Evolutionary conservation across 2,888 invertebrate genomes (phyloP).

Genomic region (Ormyrus thymus): DNA sequence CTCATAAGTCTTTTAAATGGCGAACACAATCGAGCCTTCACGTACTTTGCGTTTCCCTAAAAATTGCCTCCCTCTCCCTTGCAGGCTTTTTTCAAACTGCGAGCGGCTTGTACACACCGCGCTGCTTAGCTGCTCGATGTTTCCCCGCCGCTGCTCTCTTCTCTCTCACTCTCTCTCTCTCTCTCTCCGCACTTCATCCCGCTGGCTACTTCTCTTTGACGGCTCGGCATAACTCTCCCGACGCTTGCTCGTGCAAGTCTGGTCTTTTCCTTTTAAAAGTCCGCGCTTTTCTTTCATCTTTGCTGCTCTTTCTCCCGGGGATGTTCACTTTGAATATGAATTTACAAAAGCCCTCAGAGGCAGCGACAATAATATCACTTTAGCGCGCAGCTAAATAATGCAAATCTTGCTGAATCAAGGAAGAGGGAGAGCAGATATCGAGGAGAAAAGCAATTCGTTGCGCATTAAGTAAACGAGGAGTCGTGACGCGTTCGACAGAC

Average conservation of each 20-base stretch:
- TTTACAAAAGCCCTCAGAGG: constrained; percentile 39
- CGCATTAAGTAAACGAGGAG: constrained; percentile 43
- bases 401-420: background rate
- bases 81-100: constrained; percentile 1
- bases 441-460: constrained; percentile 34
- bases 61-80: constrained; percentile 17
- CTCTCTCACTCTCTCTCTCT: constrained; percentile 1
- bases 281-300: constrained; percentile 39
- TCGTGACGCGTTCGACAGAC: constrained; percentile 21
- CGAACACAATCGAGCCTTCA: constrained; percentile 7
- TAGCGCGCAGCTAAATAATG: background rate
- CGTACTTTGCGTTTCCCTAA: background rate
- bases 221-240: background rate
- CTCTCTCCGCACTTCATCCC: constrained; percentile 20
- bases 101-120: background rate
- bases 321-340: constrained; percentile 64
- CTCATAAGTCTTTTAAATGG: constrained; percentile 32
- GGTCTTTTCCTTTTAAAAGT: constrained; percentile 27
- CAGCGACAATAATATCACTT: constrained; percentile 56
- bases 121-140: constrained; percentile 24
- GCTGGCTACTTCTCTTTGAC: constrained; percentile 48
- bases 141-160: constrained; percentile 5
- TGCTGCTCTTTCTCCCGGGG: constrained; percentile 47
- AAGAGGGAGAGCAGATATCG: background rate
- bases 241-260: background rate